Evolutionary conservation across 2,888 invertebrate genomes (phyloP).

Genomic region (Idaea straminata): DNA sequence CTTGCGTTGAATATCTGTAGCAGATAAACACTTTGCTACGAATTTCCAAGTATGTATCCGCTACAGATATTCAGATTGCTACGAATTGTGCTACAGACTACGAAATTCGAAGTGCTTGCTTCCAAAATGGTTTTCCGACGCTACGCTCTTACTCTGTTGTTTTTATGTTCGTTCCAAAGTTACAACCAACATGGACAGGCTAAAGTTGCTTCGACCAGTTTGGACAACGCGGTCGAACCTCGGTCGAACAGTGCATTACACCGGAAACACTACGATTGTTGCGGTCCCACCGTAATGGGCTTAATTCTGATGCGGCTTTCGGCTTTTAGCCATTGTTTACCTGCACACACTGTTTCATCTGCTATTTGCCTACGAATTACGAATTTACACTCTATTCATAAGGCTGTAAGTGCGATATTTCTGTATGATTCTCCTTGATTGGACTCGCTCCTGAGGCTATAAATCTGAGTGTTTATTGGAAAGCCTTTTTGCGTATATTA

Average conservation of each 20-base stretch:
- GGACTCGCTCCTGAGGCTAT: constrained; percentile 15
- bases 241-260: constrained; percentile 57
- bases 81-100: background rate
- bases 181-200: constrained; percentile 23
- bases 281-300: constrained; percentile 69
- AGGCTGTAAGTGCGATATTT: background rate
- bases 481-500: constrained; percentile 13
- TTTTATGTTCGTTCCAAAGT: constrained; percentile 24
- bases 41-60: background rate
- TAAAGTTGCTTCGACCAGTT: background rate
- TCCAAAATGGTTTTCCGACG: background rate
- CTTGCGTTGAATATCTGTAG: too few species aligned
- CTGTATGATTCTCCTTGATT: background rate
- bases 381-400: background rate
- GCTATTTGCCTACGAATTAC: background rate
- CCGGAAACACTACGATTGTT: constrained; percentile 62
- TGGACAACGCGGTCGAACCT: constrained; percentile 14
- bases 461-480: constrained; percentile 21
- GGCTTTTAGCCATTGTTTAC: constrained; percentile 77
- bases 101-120: background rate
- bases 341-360: constrained; percentile 41
- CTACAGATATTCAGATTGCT: background rate
- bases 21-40: background rate
- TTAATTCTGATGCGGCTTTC: constrained; percentile 76
- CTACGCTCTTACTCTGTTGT: constrained; percentile 7